phyloP scores from a whole-genome alignment of 2,797 vertebrate genomes.

The Mormyrus hasselquistii region DNA sequence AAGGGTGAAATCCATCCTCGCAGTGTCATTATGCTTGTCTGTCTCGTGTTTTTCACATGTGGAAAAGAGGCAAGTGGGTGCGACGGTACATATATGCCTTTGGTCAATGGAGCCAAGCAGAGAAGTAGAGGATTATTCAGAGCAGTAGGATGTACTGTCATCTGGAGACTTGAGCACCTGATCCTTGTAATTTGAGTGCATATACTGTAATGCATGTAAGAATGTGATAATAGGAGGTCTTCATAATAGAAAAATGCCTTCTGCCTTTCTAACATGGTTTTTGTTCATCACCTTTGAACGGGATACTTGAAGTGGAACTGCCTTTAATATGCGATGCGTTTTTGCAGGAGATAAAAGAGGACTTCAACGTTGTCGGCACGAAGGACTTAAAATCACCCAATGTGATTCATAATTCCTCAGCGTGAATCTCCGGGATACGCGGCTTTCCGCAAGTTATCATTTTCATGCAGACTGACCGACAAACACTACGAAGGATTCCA shows the following conservation, averaged over 20 bases:
- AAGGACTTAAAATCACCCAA: background rate
- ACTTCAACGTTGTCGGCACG: background rate
- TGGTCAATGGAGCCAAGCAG: background rate
- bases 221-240: background rate
- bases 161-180: background rate
- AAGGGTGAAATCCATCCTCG: background rate
- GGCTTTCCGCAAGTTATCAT: background rate
- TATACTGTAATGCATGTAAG: background rate
- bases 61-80: background rate
- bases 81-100: background rate
- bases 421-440: background rate
- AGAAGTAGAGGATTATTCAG: background rate
- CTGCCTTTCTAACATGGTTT: background rate
- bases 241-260: background rate
- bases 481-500: background rate
- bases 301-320: background rate
- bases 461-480: background rate
- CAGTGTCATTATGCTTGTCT: background rate
- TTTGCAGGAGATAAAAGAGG: background rate
- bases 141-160: background rate
- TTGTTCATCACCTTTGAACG: background rate
- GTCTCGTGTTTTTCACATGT: background rate
- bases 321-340: background rate
- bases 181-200: background rate
- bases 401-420: background rate